A percentile compares a stretch with the other conserved stretches of the same genome.
phyloP scores from a whole-genome alignment of 2,113 vertebrate species.

The Oostethus manadensis region DNA sequence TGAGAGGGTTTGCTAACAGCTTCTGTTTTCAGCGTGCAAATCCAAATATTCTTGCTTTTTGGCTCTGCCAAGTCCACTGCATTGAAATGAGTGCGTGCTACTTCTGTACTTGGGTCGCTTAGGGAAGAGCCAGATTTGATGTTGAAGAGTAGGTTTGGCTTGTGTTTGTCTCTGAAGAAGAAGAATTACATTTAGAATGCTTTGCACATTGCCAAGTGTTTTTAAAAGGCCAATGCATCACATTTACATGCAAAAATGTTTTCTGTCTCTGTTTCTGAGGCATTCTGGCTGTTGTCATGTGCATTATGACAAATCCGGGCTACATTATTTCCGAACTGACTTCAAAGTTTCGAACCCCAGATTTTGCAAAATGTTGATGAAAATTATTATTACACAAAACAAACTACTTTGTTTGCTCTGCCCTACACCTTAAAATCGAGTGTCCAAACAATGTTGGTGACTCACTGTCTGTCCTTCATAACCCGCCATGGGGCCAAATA shows the following conservation, averaged over 20 bases:
- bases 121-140: conserved; percentile 13
- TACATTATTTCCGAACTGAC: neutral
- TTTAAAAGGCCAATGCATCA: conserved; percentile 3
- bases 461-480: too few relatives aligned
- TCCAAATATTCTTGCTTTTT: conserved; percentile 20
- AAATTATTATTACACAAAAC: too few relatives aligned
- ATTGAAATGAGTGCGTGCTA: conserved; percentile 9
- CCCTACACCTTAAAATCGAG: too few relatives aligned
- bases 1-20: conserved; percentile 12
- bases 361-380: too few relatives aligned
- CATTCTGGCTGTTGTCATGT: neutral
- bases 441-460: too few relatives aligned
- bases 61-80: conserved; percentile 7
- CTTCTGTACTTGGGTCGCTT: conserved; percentile 6
- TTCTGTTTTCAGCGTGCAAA: conserved; percentile 25
- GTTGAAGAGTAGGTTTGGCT: conserved; percentile 5
- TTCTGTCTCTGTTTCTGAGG: neutral
- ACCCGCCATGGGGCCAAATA: too few relatives aligned
- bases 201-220: conserved; percentile 10
- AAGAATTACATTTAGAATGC: conserved; percentile 19
- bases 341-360: neutral
- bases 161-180: conserved; percentile 11
- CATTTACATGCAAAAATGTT: neutral
- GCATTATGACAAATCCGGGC: neutral
- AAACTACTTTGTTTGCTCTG: too few relatives aligned